Percentiles rank a stretch among this genome's conserved stretches.
Conservation (phyloP, 1,140 invertebrate species). For the Ephestia elutella region DNA sequence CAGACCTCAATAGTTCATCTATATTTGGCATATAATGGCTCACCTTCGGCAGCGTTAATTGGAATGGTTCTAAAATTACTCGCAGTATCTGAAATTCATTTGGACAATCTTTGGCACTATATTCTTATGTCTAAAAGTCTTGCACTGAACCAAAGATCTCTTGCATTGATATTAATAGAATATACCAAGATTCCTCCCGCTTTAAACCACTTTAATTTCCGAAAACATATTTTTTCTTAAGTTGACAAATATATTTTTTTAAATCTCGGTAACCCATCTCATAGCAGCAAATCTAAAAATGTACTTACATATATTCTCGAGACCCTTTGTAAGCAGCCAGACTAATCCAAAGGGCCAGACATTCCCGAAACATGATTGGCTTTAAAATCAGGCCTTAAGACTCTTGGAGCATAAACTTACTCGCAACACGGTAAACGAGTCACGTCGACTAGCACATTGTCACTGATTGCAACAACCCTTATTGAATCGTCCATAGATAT, state of each 20-base stretch:
- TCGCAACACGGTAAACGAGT: slow-evolving; percentile 35
- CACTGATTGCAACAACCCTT: slow-evolving; percentile 41
- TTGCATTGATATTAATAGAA: slow-evolving; percentile 17
- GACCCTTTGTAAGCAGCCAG: no score
- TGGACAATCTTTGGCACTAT: slow-evolving; percentile 71
- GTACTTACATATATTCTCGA: no score
- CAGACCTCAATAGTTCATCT: neutral
- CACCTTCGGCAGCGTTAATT: slow-evolving; percentile 31
- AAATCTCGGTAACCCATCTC: no score
- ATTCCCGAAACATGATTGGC: no score
- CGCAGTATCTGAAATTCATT: slow-evolving; percentile 52
- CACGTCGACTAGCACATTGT: slow-evolving; percentile 46
- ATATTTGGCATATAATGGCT: slow-evolving; percentile 67
- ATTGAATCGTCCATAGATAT: slow-evolving; percentile 25
- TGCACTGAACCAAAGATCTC: slow-evolving; percentile 51
- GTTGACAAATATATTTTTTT: neutral
- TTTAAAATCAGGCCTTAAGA: no score
- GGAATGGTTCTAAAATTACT: slow-evolving; percentile 58
- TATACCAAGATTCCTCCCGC: neutral
- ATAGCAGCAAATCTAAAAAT: no score
- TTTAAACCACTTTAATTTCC: neutral
- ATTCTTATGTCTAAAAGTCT: slow-evolving; percentile 62
- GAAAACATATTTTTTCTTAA: neutral
- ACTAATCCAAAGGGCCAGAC: no score
- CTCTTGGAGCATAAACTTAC: neutral